Conservation (phyloP, 2,888 invertebrate species). For the Xanthia togata region DNA sequence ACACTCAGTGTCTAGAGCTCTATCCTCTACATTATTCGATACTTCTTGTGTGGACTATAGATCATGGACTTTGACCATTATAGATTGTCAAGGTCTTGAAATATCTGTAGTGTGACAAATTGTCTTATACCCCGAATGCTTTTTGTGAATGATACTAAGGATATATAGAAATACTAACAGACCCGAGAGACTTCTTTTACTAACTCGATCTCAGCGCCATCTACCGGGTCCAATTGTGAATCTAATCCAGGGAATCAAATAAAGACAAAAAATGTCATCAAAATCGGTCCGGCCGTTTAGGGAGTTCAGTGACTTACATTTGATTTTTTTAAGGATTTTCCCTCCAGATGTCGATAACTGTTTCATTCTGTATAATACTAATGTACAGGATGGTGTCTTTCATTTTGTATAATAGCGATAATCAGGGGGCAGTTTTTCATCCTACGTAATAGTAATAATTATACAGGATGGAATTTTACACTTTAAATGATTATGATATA, state of each 20-base stretch:
- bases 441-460: not conserved
- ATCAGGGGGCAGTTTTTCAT: not conserved
- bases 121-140: slow-evolving; percentile 20
- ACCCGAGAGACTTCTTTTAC: too few species aligned
- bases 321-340: too few species aligned
- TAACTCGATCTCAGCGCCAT: too few species aligned
- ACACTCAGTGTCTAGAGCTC: slow-evolving; percentile 29
- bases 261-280: not conserved
- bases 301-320: not conserved
- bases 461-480: not conserved
- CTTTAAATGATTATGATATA: not conserved
- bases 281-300: not conserved
- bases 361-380: not conserved
- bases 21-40: not conserved
- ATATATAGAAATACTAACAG: not conserved
- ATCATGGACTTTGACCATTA: not conserved
- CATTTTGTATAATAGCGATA: not conserved
- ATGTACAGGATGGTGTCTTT: not conserved
- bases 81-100: not conserved
- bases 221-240: too few species aligned
- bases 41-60: slow-evolving; percentile 19
- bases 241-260: too few species aligned
- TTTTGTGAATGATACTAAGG: slow-evolving; percentile 6
- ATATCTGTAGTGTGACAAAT: slow-evolving; percentile 7
- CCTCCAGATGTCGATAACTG: not conserved